These are phyloP conservation scores for Sebastiscus tertius DNA, from an alignment of 2,797 vertebrate species.

Conservation along the genomic window DNA sequence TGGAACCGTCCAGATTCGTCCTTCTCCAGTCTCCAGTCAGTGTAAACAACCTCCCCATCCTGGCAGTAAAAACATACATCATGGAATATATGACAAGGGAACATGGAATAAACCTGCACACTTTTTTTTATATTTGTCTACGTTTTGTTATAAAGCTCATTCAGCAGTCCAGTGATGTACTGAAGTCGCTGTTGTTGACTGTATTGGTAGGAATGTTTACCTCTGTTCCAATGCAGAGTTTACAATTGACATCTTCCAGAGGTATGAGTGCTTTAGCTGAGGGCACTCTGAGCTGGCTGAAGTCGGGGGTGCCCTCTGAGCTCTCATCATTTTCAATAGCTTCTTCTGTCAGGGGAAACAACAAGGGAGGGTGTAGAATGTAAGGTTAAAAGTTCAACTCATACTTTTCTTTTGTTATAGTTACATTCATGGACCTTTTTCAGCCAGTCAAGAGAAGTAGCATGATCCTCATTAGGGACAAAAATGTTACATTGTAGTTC, in stretches of 20 bases:
- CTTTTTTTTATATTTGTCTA: neutral
- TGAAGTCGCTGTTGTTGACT: neutral
- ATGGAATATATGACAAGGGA: neutral
- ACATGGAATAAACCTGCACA: neutral
- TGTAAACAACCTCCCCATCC: conserved; percentile 92
- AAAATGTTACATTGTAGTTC: neutral
- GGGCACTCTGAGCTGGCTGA: conserved; percentile 72
- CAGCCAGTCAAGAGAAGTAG: neutral
- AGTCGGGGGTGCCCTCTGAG: conserved; percentile 55
- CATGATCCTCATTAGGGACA: neutral
- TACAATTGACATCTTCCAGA: conserved; percentile 83
- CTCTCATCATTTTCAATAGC: conserved; percentile 10
- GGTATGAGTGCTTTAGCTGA: conserved; percentile 71
- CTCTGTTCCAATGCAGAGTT: conserved; percentile 89
- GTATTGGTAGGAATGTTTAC: conserved; percentile 68
- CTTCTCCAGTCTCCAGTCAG: conserved; percentile 89
- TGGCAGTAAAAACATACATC: conserved; percentile 57
- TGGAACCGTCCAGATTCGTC: conserved; percentile 81
- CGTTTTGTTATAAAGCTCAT: neutral
- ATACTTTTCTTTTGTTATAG: neutral
- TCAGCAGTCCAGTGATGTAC: neutral
- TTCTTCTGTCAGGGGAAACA: conserved; percentile 68
- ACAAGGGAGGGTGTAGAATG: neutral
- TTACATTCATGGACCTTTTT: neutral
- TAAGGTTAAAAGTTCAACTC: neutral